Base-by-base conservation (phyloP, 2,888 invertebrate species). In the Folsomia manolachei region DNA sequence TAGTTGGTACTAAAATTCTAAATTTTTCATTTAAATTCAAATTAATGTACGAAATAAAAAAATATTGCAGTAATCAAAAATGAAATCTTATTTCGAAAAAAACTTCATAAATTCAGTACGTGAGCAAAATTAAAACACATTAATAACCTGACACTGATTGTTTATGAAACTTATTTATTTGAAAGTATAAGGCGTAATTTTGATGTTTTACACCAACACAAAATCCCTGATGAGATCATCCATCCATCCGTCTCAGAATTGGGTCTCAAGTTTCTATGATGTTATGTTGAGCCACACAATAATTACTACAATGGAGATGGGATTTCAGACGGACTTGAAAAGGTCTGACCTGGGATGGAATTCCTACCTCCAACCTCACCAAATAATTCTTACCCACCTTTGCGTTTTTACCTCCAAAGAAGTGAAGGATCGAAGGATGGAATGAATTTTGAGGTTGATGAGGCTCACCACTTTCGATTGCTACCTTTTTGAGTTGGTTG, bases 401-500 rank as follows among this genome's bases (percentile, higher is more conserved):
- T 21, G 19, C 27, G 64, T 25, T 26, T 14, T n/a, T 66, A 71
- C 71, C 67, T 64, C 65, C 72, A 73, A 67, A 70, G 70, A 73
- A 70, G 53, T 23, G 21, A 26, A 51, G 24, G n/a, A n/a, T n/a
- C n/a, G n/a, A n/a, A n/a, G n/a, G 61, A 63, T 25, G 61, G 27
- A 65, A 23, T 70, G 65, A 27, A 64, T 26, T 66, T 69, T 64
- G 73, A 71, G 74, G 71, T 53, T 74, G 74, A 74, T 74, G 71
- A 74, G 71, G 66, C 71, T 74, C 51, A 71, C 74, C 71, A 66
- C 51, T 69, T 71, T 71, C 71, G 71, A 74, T 74, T 74, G 74
- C 74, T 74, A 71, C 74, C 74, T 74, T 74, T 74, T 64, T 64
- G 25, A 51, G 9, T 51, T 60, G 23, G 4, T 60, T 60, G 4